These are phyloP conservation scores for Carlito syrichta DNA, from an alignment of 2,113 vertebrate genomes.

Conservation along the genomic window DNA sequence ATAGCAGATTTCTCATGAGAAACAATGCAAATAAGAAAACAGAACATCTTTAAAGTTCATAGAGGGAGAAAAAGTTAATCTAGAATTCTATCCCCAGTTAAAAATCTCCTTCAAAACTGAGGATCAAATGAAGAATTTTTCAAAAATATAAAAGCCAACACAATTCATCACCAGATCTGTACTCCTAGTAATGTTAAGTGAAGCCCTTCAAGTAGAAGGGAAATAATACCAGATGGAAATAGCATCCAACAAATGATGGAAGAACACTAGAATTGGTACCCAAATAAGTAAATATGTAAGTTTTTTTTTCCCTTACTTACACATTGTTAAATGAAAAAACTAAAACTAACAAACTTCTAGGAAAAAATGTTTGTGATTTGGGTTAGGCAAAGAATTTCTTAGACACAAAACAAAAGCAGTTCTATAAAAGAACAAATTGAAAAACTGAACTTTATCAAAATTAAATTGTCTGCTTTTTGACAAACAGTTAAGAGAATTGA, in stretches of 20 bases:
- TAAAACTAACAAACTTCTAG: neutral
- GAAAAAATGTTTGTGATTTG: neutral
- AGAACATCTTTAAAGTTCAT: neutral
- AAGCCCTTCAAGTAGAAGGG: neutral
- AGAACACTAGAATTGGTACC: neutral
- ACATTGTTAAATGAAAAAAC: neutral
- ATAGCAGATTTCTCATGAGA: neutral
- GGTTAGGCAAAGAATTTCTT: neutral
- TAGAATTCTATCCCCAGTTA: neutral
- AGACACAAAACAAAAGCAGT: neutral
- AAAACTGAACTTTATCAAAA: neutral
- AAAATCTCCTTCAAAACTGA: neutral
- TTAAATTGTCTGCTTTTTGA: neutral
- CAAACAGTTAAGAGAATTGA: neutral
- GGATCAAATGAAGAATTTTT: neutral
- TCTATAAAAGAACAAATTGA: neutral
- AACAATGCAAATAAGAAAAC: neutral
- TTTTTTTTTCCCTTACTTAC: neutral
- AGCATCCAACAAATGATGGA: neutral
- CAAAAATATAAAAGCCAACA: neutral
- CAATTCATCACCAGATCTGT: neutral
- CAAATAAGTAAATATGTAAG: neutral
- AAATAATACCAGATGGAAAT: neutral
- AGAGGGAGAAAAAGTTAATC: neutral
- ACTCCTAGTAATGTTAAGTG: neutral